phyloP scores from a whole-genome alignment of 1,140 invertebrate genomes.

The Lordiphosa collinella region DNA sequence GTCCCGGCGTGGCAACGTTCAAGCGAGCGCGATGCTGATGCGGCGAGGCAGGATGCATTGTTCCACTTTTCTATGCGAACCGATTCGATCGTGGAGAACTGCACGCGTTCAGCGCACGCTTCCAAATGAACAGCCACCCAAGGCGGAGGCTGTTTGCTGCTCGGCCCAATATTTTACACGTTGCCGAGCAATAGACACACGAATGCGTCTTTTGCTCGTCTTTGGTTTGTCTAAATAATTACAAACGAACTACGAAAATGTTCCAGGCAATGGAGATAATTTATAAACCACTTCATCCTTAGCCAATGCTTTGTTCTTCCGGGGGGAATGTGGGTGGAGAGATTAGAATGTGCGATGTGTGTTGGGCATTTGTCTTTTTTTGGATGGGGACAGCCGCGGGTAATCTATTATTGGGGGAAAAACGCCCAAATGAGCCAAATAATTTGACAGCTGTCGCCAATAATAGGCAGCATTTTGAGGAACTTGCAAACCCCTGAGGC shows the following conservation, averaged over 20 bases:
- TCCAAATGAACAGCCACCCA: conserved; percentile 38
- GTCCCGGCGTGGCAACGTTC: conserved; percentile 30
- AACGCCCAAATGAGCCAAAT: conserved; percentile 19
- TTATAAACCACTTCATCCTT: conserved; percentile 64
- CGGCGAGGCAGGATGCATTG: conserved; percentile 69
- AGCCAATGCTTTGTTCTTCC: conserved; percentile 12
- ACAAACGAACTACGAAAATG: conserved; percentile 48
- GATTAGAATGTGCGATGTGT: background rate
- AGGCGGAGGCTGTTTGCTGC: conserved; percentile 8
- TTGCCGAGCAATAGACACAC: conserved; percentile 18
- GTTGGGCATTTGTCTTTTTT: conserved; percentile 53
- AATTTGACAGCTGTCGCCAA: conserved; percentile 19
- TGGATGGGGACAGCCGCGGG: conserved; percentile 27
- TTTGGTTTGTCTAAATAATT: conserved; percentile 64
- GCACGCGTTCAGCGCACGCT: conserved; percentile 66
- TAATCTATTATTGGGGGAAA: conserved; percentile 44
- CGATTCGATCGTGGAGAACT: conserved; percentile 45
- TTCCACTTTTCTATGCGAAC: background rate
- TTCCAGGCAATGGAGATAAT: conserved; percentile 55
- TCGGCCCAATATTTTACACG: conserved; percentile 51
- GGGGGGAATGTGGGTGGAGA: conserved; percentile 1
- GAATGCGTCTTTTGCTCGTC: conserved; percentile 26
- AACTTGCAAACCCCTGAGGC: background rate
- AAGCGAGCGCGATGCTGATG: conserved; percentile 68
- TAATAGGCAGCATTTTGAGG: conserved; percentile 1